These are phyloP conservation scores for Phaethon lepturus DNA, from an alignment of 2,113 vertebrate genomes.

Conservation along the genomic window DNA sequence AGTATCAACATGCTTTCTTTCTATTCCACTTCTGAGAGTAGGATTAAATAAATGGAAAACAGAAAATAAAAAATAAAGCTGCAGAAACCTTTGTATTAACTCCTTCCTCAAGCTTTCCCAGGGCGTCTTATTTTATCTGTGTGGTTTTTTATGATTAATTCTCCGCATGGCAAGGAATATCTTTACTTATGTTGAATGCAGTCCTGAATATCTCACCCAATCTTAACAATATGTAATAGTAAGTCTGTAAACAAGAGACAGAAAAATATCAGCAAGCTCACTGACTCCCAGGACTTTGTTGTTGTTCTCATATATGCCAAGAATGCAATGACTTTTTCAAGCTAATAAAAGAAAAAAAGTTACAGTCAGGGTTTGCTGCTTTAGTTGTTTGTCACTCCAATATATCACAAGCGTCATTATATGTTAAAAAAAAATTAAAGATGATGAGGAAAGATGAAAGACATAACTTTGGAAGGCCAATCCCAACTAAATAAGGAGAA, in stretches of 20 bases:
- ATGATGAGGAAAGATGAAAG: background rate
- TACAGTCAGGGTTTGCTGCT: background rate
- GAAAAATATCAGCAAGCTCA: constrained; percentile 10
- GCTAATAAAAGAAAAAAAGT: background rate
- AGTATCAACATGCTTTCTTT: background rate
- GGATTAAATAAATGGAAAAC: background rate
- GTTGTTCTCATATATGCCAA: background rate
- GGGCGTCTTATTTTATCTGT: background rate
- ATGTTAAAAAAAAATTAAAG: background rate
- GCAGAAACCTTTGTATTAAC: background rate
- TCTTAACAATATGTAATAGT: background rate
- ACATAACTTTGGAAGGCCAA: background rate
- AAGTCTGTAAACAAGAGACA: constrained; percentile 30
- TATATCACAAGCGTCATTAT: background rate
- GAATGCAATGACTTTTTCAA: background rate
- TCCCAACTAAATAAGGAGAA: background rate
- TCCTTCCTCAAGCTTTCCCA: background rate
- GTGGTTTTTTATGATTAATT: background rate
- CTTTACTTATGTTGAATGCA: background rate
- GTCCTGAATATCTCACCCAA: background rate
- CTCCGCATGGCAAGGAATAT: background rate
- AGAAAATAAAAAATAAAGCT: background rate
- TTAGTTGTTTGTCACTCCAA: background rate
- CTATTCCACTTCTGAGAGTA: background rate
- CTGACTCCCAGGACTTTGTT: background rate